Conservation (phyloP, 2,797 vertebrate species). For the Pipistrellus kuhlii region DNA sequence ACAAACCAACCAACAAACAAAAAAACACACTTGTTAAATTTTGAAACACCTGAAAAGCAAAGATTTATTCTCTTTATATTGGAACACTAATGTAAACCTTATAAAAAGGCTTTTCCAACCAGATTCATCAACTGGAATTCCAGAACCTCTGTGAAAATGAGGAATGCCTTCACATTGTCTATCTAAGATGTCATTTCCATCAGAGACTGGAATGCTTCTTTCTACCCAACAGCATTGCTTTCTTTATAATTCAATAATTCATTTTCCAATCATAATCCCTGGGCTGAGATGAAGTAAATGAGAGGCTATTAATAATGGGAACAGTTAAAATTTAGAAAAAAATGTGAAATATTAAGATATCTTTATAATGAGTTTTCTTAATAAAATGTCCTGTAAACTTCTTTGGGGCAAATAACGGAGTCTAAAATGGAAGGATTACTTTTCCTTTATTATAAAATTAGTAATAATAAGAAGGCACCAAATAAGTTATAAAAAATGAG, state of each 20-base stretch:
- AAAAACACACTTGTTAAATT: not conserved
- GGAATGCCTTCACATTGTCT: not conserved
- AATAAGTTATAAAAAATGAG: constrained; percentile 15
- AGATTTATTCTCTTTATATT: not conserved
- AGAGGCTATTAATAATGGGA: not conserved
- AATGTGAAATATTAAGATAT: constrained; percentile 34
- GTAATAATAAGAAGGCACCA: not conserved
- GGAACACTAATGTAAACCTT: not conserved
- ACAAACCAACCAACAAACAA: not conserved
- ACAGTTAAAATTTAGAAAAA: constrained; percentile 32
- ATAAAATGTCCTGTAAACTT: constrained; percentile 50
- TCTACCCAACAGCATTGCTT: not conserved
- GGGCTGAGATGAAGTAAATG: not conserved
- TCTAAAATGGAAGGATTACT: constrained; percentile 21
- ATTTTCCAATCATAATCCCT: not conserved
- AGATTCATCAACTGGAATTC: not conserved
- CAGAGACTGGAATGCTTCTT: not conserved
- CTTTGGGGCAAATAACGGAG: constrained; percentile 14
- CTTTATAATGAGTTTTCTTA: not conserved
- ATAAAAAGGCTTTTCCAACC: not conserved
- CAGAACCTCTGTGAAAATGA: not conserved
- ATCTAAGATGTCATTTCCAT: not conserved
- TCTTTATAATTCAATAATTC: constrained; percentile 52
- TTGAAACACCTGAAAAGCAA: not conserved
- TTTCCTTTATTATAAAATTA: constrained; percentile 58